Conservation (phyloP, 2,113 vertebrate genomes). For the Gorsachius goisagi region DNA sequence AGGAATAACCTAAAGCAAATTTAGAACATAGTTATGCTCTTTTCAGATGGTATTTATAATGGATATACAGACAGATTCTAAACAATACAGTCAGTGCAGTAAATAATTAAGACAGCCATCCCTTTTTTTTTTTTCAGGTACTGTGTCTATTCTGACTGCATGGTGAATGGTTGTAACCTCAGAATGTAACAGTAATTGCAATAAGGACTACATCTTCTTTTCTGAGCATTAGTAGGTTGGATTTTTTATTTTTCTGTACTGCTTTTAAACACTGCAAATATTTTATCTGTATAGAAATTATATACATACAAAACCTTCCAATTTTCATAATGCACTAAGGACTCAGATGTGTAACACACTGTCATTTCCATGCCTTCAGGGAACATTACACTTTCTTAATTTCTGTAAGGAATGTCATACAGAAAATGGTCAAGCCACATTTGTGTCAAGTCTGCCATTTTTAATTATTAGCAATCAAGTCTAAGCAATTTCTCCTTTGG, state of each 20-base stretch:
- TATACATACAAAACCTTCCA: background rate
- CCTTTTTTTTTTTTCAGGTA: background rate
- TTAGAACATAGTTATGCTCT: background rate
- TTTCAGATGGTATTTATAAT: constrained; percentile 4
- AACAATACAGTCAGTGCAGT: background rate
- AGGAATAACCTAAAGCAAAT: background rate
- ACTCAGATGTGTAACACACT: constrained; percentile 6
- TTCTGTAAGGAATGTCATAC: constrained; percentile 50
- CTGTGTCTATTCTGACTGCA: background rate
- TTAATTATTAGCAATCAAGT: constrained; percentile 68
- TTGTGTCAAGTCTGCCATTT: constrained; percentile 67
- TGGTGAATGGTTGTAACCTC: background rate
- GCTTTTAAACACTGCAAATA: constrained; percentile 6
- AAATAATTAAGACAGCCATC: background rate
- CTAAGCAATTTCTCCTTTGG: constrained; percentile 65
- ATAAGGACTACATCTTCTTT: background rate
- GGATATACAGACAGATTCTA: background rate
- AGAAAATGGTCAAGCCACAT: constrained; percentile 46
- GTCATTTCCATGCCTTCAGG: constrained; percentile 22
- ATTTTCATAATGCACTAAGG: background rate
- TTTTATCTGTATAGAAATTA: background rate
- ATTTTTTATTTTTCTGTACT: background rate
- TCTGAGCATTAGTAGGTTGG: background rate
- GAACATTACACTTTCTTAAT: constrained; percentile 40
- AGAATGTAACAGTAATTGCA: background rate